phyloP scores from a whole-genome alignment of 2,888 invertebrate species.

The Cerceris ruficornis region DNA sequence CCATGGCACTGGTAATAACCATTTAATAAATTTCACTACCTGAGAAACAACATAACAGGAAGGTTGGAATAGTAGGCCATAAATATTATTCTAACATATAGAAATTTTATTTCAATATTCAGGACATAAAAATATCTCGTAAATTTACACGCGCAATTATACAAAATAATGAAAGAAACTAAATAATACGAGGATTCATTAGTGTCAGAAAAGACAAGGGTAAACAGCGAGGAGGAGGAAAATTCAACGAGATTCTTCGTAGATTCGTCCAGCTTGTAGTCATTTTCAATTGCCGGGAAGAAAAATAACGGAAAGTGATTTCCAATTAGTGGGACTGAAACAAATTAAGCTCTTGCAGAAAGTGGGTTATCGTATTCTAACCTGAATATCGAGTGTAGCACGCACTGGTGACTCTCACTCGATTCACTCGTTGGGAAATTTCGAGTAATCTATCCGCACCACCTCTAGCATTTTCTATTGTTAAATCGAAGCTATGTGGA shows the following conservation, averaged over 20 bases:
- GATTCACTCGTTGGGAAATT: conserved; percentile 44
- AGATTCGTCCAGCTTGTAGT: not conserved
- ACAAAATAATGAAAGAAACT: too few species aligned
- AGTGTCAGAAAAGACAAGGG: not conserved
- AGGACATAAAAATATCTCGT: too few species aligned
- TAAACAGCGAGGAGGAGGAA: not conserved
- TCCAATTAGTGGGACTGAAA: not conserved
- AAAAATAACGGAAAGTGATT: not conserved
- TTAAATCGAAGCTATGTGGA: conserved; percentile 24
- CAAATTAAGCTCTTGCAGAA: conserved; percentile 40
- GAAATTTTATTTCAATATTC: too few species aligned
- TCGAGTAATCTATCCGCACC: conserved; percentile 13
- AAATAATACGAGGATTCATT: too few species aligned
- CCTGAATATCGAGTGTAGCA: conserved; percentile 65
- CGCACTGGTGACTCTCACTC: conserved; percentile 53
- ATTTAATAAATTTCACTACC: conserved; percentile 73
- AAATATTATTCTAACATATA: too few species aligned
- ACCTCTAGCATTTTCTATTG: conserved; percentile 53
- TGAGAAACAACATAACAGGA: conserved; percentile 26
- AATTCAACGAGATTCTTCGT: not conserved
- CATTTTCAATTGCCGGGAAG: not conserved
- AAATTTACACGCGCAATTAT: too few species aligned
- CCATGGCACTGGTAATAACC: conserved; percentile 85
- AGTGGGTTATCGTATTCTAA: conserved; percentile 74
- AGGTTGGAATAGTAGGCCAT: not conserved